Evolutionary conservation across 2,888 invertebrate genomes (phyloP).

Genomic region (Helobdella robusta): DNA sequence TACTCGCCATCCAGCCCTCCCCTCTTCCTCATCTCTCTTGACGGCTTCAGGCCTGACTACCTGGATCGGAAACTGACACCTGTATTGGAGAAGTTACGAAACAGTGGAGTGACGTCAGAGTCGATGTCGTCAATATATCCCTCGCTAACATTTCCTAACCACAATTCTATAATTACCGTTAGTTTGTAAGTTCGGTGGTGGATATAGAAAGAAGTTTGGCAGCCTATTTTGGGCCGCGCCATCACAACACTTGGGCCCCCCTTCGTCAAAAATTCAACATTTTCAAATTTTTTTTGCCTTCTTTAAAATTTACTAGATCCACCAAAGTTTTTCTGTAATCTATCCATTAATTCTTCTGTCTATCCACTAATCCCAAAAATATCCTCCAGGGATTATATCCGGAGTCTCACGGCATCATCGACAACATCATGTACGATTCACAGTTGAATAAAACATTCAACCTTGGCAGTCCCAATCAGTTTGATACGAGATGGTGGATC

Average conservation of each 20-base stretch:
- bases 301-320: not conserved
- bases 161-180: conserved; percentile 42
- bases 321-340: not conserved
- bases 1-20: conserved; percentile 26
- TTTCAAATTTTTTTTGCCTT: not conserved
- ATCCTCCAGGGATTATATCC: conserved; percentile 45
- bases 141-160: conserved; percentile 43
- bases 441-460: conserved; percentile 37
- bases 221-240: too few relatives aligned
- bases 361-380: too few relatives aligned
- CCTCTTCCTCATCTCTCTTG: conserved; percentile 42
- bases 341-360: too few relatives aligned
- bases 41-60: conserved; percentile 43
- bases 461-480: conserved; percentile 32
- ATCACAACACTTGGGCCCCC: too few relatives aligned
- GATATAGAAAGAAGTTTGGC: not conserved
- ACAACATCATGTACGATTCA: conserved; percentile 46
- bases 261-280: too few relatives aligned
- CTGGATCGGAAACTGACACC: conserved; percentile 38
- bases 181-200: conserved; percentile 12
- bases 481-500: conserved; percentile 39
- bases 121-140: conserved; percentile 43
- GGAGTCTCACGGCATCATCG: conserved; percentile 49
- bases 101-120: conserved; percentile 39
- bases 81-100: conserved; percentile 36